Evolutionary conservation across 2,888 invertebrate species (phyloP).

Genomic region (Heliconius erato): DNA sequence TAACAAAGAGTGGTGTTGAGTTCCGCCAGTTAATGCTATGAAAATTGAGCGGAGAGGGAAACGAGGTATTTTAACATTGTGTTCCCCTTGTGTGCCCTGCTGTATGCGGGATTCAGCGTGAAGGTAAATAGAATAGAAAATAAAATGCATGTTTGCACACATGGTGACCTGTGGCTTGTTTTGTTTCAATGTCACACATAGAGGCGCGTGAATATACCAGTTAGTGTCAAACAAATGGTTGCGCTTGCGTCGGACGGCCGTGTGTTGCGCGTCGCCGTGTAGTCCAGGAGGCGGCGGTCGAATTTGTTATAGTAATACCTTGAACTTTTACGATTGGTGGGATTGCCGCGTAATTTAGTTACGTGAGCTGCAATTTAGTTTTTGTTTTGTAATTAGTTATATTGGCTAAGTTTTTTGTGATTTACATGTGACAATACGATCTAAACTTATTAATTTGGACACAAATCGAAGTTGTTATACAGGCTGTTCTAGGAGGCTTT

Average conservation of each 20-base stretch:
- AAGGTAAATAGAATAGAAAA: not conserved
- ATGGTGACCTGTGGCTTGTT: slow-evolving; percentile 43
- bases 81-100: too few relatives aligned
- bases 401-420: too few relatives aligned
- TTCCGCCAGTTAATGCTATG: too few relatives aligned
- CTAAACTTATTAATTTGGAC: not conserved
- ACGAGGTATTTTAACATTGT: too few relatives aligned
- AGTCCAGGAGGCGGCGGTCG: slow-evolving; percentile 13
- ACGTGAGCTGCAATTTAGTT: not conserved
- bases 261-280: slow-evolving; percentile 52
- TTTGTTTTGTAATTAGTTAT: too few relatives aligned
- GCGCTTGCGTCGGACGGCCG: slow-evolving; percentile 73
- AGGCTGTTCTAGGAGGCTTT: not conserved
- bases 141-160: not conserved
- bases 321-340: not conserved
- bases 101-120: not conserved
- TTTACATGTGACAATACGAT: not conserved
- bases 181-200: slow-evolving; percentile 71
- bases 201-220: slow-evolving; percentile 64
- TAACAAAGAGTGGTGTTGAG: too few relatives aligned
- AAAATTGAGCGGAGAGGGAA: too few relatives aligned
- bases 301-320: not conserved
- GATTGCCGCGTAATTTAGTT: not conserved
- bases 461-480: not conserved
- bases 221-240: slow-evolving; percentile 67